These are phyloP conservation scores for Vulpes lagopus DNA, from an alignment of 2,113 vertebrate species.

Conservation along the genomic window DNA sequence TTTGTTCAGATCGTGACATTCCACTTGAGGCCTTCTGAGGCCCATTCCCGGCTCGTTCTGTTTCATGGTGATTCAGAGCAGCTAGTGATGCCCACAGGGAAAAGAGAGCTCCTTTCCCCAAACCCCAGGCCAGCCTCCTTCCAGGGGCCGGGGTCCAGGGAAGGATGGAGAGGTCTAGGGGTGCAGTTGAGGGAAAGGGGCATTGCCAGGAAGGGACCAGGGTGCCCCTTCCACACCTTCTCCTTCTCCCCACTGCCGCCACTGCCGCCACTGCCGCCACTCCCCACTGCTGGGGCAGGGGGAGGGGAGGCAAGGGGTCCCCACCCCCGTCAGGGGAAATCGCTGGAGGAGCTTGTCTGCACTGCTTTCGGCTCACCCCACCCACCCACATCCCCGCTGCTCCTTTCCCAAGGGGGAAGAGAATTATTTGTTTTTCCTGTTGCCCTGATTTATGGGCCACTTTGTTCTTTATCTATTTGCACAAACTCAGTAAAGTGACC, in stretches of 20 bases:
- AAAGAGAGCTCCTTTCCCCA: neutral
- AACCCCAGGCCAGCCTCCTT: neutral
- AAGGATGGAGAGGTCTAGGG: neutral
- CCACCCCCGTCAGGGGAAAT: neutral
- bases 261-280: no score
- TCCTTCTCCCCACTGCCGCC: no score
- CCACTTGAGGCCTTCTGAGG: fast-evolving
- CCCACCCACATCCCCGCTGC: neutral
- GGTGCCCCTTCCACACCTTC: no score
- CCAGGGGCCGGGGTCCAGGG: neutral
- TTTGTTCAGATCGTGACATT: neutral
- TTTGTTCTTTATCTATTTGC: constrained; percentile 91
- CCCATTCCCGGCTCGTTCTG: neutral
- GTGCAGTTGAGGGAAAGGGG: neutral
- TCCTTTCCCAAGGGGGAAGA: constrained; percentile 54
- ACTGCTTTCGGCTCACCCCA: neutral
- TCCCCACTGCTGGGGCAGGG: neutral
- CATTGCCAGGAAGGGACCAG: fast-evolving
- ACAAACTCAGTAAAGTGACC: constrained; percentile 86
- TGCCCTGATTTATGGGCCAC: constrained; percentile 87
- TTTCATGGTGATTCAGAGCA: fast-evolving
- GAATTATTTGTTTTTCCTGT: constrained; percentile 80
- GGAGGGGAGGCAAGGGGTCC: neutral
- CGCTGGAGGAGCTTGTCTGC: neutral
- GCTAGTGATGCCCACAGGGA: fast-evolving